Conservation (phyloP, 2,888 invertebrate species). For the Entomobrya multifasciata region DNA sequence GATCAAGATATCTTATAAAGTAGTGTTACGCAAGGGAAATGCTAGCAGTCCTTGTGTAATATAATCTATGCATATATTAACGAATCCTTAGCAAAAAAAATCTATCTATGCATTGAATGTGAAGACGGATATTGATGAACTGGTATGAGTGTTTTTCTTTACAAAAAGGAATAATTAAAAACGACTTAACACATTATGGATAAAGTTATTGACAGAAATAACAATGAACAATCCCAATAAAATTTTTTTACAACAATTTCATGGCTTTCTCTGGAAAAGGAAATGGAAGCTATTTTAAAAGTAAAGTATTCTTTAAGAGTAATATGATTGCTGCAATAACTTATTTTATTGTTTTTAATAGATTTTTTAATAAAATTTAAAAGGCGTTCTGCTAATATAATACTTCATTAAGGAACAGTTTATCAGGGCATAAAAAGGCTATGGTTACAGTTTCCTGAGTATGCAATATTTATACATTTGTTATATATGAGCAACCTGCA, state of each 20-base stretch:
- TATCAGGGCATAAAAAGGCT: no score
- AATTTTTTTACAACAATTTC: neutral
- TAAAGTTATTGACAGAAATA: neutral
- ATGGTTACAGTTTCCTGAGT: slow-evolving; percentile 20
- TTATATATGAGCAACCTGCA: slow-evolving; percentile 28
- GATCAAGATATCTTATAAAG: neutral
- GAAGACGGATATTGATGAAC: slow-evolving; percentile 53
- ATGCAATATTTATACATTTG: slow-evolving; percentile 18
- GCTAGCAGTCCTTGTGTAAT: neutral
- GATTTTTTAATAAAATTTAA: no score
- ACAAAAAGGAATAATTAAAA: neutral
- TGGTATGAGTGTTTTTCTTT: slow-evolving; percentile 16
- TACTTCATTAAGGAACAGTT: no score
- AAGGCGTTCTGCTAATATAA: no score
- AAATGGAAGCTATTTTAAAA: neutral
- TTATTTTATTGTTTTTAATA: no score
- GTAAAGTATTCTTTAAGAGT: no score
- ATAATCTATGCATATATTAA: slow-evolving; percentile 34
- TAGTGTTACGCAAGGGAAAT: slow-evolving; percentile 7
- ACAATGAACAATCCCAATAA: neutral
- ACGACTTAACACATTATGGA: neutral
- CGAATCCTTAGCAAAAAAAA: slow-evolving; percentile 14
- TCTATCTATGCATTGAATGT: neutral
- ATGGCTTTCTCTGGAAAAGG: neutral
- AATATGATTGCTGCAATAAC: no score